These are phyloP conservation scores for Phylloscopus collybita DNA, from an alignment of 2,797 vertebrate genomes.

Conservation along the genomic window DNA sequence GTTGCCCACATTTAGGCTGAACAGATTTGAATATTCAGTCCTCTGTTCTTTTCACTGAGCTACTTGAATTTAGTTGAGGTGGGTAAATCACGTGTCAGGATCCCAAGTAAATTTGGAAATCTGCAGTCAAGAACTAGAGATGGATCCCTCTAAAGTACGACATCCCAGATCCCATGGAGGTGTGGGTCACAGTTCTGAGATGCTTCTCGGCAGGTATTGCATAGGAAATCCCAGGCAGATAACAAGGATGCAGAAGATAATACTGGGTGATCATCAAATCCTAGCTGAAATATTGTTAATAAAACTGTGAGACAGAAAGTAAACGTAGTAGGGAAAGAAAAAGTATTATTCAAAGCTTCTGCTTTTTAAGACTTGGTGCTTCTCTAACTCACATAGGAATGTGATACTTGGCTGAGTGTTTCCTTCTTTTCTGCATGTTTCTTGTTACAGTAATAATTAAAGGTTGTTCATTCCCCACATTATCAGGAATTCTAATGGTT, in stretches of 20 bases:
- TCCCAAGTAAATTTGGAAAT: not conserved
- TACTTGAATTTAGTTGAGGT: not conserved
- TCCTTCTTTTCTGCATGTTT: not conserved
- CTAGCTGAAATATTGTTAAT: not conserved
- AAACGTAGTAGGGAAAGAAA: not conserved
- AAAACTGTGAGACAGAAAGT: not conserved
- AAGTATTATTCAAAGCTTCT: not conserved
- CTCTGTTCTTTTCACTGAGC: not conserved
- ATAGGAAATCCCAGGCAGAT: not conserved
- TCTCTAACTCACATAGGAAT: not conserved
- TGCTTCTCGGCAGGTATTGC: not conserved
- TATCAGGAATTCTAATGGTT: not conserved
- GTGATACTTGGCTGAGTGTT: not conserved
- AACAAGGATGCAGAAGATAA: not conserved
- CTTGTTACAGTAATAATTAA: not conserved
- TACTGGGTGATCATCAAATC: not conserved
- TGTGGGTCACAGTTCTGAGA: not conserved
- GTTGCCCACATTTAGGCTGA: not conserved
- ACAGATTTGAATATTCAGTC: not conserved
- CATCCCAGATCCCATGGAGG: not conserved
- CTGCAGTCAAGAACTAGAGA: not conserved
- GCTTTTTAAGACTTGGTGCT: not conserved
- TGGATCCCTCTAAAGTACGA: rapidly evolving
- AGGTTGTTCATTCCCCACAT: not conserved
- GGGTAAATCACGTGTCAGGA: not conserved